Evolutionary conservation across 1,140 invertebrate species (phyloP).

Genomic region (Bombus superbus): DNA sequence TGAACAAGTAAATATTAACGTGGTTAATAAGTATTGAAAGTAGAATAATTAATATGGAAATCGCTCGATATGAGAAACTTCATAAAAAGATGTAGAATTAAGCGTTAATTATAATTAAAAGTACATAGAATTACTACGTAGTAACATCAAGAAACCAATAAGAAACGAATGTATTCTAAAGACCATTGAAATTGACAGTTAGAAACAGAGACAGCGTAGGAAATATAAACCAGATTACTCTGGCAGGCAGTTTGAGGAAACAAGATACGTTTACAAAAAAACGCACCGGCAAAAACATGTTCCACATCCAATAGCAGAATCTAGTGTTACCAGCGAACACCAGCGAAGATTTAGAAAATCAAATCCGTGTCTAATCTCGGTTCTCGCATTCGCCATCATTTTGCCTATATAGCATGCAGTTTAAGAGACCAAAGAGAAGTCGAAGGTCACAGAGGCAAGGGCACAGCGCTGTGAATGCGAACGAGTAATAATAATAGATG

Average conservation of each 20-base stretch:
- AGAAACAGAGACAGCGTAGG: neutral
- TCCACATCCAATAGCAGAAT: too few relatives aligned
- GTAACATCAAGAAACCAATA: neutral
- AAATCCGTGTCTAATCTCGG: neutral
- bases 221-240: neutral
- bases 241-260: neutral
- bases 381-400: neutral
- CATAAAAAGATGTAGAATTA: neutral
- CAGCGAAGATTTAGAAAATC: neutral
- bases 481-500: neutral
- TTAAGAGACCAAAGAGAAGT: neutral
- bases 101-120: neutral
- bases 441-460: neutral
- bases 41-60: neutral
- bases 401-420: too few relatives aligned
- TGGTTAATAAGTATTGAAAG: neutral
- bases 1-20: neutral
- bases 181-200: too few relatives aligned
- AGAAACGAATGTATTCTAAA: neutral
- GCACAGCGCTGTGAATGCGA: conserved; percentile 12
- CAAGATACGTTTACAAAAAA: neutral
- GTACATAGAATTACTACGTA: neutral
- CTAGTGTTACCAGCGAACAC: neutral
- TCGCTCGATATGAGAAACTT: neutral
- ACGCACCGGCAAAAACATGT: neutral